Percentiles rank a stretch among this genome's conserved stretches.
These are phyloP conservation scores for Perca schrenkii DNA, from an alignment of 2,113 vertebrate genomes.

Conservation along the genomic window DNA sequence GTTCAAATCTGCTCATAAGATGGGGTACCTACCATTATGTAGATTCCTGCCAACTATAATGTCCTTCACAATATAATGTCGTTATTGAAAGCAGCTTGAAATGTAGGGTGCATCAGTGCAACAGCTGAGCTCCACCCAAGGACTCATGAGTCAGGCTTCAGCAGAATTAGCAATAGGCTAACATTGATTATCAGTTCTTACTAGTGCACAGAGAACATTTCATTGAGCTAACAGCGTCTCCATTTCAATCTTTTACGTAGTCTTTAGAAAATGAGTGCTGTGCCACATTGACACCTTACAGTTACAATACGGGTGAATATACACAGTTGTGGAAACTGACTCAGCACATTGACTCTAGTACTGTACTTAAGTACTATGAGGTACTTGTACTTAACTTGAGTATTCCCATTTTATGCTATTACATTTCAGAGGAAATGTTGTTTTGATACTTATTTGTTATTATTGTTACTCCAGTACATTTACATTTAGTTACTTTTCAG, in stretches of 20 bases:
- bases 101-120: not conserved
- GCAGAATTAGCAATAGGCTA: not conserved
- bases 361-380: not conserved
- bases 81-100: not conserved
- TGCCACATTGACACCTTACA: too few species aligned
- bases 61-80: too few species aligned
- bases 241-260: not conserved
- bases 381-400: not conserved
- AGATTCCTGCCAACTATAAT: not conserved
- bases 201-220: not conserved
- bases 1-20: not conserved
- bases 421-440: not conserved
- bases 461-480: not conserved
- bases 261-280: not conserved
- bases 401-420: not conserved
- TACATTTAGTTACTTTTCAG: not conserved
- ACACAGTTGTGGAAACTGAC: not conserved
- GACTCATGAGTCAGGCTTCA: not conserved
- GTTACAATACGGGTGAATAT: too few species aligned
- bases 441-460: not conserved
- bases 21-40: too few species aligned
- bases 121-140: not conserved
- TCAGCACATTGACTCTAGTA: not conserved
- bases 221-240: too few species aligned
- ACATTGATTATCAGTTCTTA: not conserved